Base-by-base conservation (phyloP, 2,888 invertebrate genomes). In the Leptopilina syphax region DNA sequence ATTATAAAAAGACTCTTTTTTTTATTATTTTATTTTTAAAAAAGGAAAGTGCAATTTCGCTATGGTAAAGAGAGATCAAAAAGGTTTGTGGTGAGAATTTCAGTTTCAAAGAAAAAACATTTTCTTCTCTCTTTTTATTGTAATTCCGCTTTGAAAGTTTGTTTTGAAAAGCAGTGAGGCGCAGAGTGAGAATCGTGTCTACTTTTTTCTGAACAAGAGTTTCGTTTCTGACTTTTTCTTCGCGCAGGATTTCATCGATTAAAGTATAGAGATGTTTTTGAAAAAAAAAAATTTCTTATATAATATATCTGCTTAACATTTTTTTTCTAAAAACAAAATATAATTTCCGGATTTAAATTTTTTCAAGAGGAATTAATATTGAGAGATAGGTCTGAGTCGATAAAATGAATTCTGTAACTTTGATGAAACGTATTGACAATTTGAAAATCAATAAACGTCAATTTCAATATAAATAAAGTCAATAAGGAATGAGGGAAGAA, bases 131-230 rank as follows among this genome's bases (percentile, higher is more conserved):
- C 18, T 60, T 60, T 18, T 60, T 60, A 18, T n/a, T 60, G 60
- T 60, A 60, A 60, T 60, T 60, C 60, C 60, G 60, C 54, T 70
- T 70, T 54, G 54, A 70, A 70, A 70, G 70, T 70, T 70, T 57
- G 54, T 50, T 70, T 54, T 57, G 27, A 9, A n/a, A 54, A 34
- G 50, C 70, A 57, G 70, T 34, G 57, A 70, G 54, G 54, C 57
- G 27, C 54, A n/a, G 27, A 70, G 70, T 70, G 54, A 54, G 27
- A 70, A 70, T 47, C 47, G 47, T 47, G 27, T n/a, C 70, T 54
- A 8, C 54, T 70, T 70, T 68, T 54, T 70, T 70, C 54, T 24
- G 27, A 27, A 70, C 54, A 70, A 70, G 24, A 54, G 54, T 54
- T 24, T 70, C 50, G 70, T 27, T 54, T 27, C 70, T 24, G 70